phyloP scores from a whole-genome alignment of 2,113 vertebrate genomes.

The Fukomys damarensis region DNA sequence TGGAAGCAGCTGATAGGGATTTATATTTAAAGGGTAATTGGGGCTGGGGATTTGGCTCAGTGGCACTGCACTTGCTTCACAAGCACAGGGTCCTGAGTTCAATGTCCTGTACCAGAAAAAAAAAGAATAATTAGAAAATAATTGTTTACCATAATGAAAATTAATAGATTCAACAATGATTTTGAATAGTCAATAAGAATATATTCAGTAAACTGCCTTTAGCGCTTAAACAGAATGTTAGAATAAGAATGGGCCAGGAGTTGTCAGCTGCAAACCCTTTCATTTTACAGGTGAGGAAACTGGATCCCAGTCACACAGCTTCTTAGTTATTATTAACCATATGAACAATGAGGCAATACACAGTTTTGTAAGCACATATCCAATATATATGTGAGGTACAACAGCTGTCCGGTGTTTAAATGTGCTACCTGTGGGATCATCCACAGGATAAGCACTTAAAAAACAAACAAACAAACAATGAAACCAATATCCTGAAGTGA shows the following conservation, averaged over 20 bases:
- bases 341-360: not conserved
- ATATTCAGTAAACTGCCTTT: not conserved
- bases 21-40: not conserved
- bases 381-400: not conserved
- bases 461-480: too few relatives aligned
- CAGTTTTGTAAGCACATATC: not conserved
- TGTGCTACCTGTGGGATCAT: not conserved
- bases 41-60: too few relatives aligned
- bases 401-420: not conserved
- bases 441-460: not conserved
- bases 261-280: not conserved
- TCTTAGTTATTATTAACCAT: not conserved
- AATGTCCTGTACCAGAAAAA: too few relatives aligned
- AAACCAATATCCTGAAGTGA: not conserved
- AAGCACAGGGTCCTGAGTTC: too few relatives aligned
- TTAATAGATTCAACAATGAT: not conserved
- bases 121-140: not conserved
- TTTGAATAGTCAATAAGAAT: constrained; percentile 4
- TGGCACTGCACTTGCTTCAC: too few relatives aligned
- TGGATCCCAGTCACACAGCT: not conserved
- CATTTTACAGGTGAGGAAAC: not conserved
- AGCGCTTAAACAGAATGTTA: not conserved
- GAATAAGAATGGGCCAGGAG: not conserved
- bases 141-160: not conserved
- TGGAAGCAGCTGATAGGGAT: not conserved